phyloP scores from a whole-genome alignment of 2,797 vertebrate species.

The Pseudochromis fuscus region DNA sequence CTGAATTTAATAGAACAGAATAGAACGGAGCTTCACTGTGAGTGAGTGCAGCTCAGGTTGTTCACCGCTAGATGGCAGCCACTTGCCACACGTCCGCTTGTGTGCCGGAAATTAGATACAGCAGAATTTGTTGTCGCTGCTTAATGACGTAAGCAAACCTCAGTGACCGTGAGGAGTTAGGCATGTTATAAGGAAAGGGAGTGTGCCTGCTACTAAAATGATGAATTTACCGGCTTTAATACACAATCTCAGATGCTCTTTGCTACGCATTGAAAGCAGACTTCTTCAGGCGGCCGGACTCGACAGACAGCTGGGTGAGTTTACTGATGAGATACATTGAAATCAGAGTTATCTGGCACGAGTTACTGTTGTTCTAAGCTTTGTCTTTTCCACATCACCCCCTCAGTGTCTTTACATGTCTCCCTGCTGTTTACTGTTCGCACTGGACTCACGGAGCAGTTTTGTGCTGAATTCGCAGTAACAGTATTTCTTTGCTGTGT shows the following conservation, averaged over 20 bases:
- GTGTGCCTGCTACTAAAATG: conserved; percentile 39
- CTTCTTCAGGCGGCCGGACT: conserved; percentile 77
- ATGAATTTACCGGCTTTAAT: conserved; percentile 75
- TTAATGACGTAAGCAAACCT: conserved; percentile 45
- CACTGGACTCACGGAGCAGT: neutral
- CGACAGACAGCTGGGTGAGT: conserved; percentile 80
- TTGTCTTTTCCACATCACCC: neutral
- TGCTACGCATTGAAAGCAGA: conserved; percentile 78
- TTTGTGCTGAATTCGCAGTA: neutral
- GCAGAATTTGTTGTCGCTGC: conserved; percentile 57
- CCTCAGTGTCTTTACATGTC: neutral
- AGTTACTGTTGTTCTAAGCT: neutral
- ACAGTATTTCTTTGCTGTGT: conserved; percentile 3
- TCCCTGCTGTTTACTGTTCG: neutral
- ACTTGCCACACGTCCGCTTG: rapidly evolving
- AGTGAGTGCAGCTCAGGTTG: neutral
- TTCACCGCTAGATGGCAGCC: conserved; percentile 31
- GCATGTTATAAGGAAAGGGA: conserved; percentile 25
- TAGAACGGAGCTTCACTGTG: too few relatives aligned
- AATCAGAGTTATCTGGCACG: neutral
- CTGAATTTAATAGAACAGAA: too few relatives aligned
- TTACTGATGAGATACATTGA: neutral
- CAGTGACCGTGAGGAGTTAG: conserved; percentile 79
- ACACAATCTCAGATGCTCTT: conserved; percentile 74
- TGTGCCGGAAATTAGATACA: neutral